Evolutionary conservation across 2,113 vertebrate species (phyloP).

Genomic region (Nyctibius bracteatus): DNA sequence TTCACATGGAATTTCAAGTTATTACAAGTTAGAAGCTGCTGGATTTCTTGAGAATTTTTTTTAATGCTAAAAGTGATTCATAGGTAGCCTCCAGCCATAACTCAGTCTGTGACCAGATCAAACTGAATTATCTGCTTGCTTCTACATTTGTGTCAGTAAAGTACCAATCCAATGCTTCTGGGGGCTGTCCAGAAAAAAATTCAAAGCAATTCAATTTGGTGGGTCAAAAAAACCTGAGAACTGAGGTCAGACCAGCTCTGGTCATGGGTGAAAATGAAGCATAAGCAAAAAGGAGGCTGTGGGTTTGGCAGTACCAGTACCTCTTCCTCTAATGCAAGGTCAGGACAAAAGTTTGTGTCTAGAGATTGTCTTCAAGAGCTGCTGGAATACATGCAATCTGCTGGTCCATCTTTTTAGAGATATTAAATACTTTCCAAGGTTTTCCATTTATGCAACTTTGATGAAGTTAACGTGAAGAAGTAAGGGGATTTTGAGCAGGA

Average conservation of each 20-base stretch:
- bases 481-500: neutral
- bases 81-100: neutral
- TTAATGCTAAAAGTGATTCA: neutral
- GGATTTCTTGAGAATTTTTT: neutral
- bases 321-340: neutral
- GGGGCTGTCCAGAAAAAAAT: neutral
- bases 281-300: neutral
- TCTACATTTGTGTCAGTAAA: neutral
- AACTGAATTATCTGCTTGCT: slow-evolving; percentile 14
- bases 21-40: neutral
- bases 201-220: neutral
- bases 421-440: neutral
- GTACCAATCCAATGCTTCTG: neutral
- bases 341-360: neutral
- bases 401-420: neutral
- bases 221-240: neutral
- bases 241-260: neutral
- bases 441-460: neutral
- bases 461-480: neutral
- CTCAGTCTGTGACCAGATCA: neutral
- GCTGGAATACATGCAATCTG: neutral
- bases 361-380: neutral
- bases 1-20: neutral
- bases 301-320: neutral
- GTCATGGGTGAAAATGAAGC: neutral